Evolutionary conservation across 2,797 vertebrate genomes (phyloP), one percentile per base, ranked within the genome.

Genomic region (Paguma larvata): DNA sequence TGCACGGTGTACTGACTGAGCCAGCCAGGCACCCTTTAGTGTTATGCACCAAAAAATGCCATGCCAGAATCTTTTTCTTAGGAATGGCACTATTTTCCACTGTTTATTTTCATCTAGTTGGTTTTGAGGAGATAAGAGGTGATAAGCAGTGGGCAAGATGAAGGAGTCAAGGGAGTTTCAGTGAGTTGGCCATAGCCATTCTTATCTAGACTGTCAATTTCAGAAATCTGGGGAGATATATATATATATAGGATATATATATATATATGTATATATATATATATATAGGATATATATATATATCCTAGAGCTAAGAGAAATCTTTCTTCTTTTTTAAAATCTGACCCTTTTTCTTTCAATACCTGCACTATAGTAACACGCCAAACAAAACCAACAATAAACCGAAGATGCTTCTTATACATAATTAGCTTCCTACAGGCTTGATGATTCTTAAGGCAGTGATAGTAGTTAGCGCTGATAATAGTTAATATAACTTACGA

Each of bases 271-370:
- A 48, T 14, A 13, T 14, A 48, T 51, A 51, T 15, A 51, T 51
- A 51, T 51, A 51, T 15, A 51, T 5, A 16, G 4, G 5, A 51
- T 16, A 51, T 51, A 4, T 51, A 15, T 51, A 16, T 16, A 51
- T 51, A 16, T 51, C 30, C 94, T 82, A 78, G 32, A 91, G 65
- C n/a, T 59, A 85, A 84, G 72, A 72, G n/a, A 91, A 90, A 91
- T 85, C 19, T 91, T 51, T 30, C 13, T 16, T 65, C 18, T 56
- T 56, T 56, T 87, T 41, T 68, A 2, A 18, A 44, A 53, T 84
- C 27, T n/a, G 18, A 79, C 0, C n/a, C 9, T 51, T 85, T 95
- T 41, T 13, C 14, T 94, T 32, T 32, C 30, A 62, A 56, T 4
- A 85, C 1, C n/a, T 12, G 83, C 41, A 51, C 13, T 18, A 51